Base-by-base conservation (phyloP, 64 coral and sea anemone genomes). In the Catalaphyllia jardinei region DNA sequence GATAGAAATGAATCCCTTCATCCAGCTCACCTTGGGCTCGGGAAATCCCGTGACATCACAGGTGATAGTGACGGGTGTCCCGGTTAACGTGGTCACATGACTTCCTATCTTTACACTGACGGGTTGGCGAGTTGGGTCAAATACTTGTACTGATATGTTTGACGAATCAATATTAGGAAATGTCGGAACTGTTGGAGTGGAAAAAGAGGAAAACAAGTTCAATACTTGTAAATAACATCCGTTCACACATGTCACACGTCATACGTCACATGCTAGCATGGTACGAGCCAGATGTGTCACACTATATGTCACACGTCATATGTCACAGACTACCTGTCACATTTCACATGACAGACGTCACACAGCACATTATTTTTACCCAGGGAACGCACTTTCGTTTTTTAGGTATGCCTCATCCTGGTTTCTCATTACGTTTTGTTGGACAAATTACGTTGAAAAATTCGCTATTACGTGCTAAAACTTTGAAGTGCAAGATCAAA, bases 1-100 rank as follows among this genome's bases (percentile, higher is more conserved):
- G 17, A 92, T 78, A 12, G 90, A 35, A 18, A 29, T 87, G 29
- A 30, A 75, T 12, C 76, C 86, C 78, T 73, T 86, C 15, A 79
- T 72, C 90, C 90, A 92, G 71, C 42, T 62, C 22, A 87, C 77
- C 72, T 33, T 65, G 16, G 90, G 90, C 18, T 79, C 51, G 14
- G 90, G 90, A 67, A 92, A 92, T 27, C 90, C 90, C 42, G 82
- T 55, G 52, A 63, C 79, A 60, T 73, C 60, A 72, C 90, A 92
- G 24, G 79, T 52, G 13, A 92, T 92, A 24, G 62, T 61, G 62
- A 87, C 84, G 7, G 73, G 73, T 11, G 90, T 92, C 18, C 90
- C 90, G 12, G 76, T 92, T 42, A 92, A 77, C 4, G 90, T 92
- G 50, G 90, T 92, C 30, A 92, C 51, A 0, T 50, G 24, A 72